A percentile compares a stretch with the other conserved stretches of the same genome.
Conservation (phyloP, 53 echinoderm and acorn worm genomes). For the Henricia sp. region DNA sequence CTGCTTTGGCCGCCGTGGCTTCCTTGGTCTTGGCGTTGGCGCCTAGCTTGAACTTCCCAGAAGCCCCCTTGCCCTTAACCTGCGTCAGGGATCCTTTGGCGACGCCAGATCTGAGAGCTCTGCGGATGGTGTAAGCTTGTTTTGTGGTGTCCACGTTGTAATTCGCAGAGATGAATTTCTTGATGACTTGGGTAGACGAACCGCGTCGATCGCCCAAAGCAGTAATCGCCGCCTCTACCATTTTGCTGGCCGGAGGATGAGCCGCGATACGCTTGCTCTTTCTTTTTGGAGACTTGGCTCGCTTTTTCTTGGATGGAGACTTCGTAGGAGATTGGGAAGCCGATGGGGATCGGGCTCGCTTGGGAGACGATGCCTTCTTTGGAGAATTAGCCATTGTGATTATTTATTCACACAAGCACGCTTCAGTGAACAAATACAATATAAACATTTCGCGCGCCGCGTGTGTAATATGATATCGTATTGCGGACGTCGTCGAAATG, state of each 20-base stretch:
- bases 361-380: constrained; percentile 36
- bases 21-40: constrained; percentile 22
- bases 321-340: constrained; percentile 15
- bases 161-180: constrained; percentile 83
- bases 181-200: constrained; percentile 78
- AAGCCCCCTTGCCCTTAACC: constrained; percentile 80
- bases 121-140: constrained; percentile 62
- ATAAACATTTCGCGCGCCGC: constrained; percentile 5
- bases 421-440: background rate
- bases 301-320: constrained; percentile 12
- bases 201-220: constrained; percentile 81
- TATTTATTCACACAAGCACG: background rate
- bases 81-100: constrained; percentile 70
- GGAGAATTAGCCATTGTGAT: constrained; percentile 42
- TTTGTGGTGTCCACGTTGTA: constrained; percentile 72
- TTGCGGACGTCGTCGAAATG: constrained; percentile 26
- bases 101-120: constrained; percentile 73
- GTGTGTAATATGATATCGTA: constrained; percentile 5
- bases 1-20: constrained; percentile 66
- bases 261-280: constrained; percentile 46
- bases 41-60: constrained; percentile 80
- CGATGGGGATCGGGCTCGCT: constrained; percentile 15
- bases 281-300: constrained; percentile 35
- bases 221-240: constrained; percentile 74
- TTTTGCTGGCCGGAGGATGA: constrained; percentile 70